These are phyloP conservation scores for Chloebia gouldiae DNA, from an alignment of 2,113 vertebrate species.

Conservation along the genomic window DNA sequence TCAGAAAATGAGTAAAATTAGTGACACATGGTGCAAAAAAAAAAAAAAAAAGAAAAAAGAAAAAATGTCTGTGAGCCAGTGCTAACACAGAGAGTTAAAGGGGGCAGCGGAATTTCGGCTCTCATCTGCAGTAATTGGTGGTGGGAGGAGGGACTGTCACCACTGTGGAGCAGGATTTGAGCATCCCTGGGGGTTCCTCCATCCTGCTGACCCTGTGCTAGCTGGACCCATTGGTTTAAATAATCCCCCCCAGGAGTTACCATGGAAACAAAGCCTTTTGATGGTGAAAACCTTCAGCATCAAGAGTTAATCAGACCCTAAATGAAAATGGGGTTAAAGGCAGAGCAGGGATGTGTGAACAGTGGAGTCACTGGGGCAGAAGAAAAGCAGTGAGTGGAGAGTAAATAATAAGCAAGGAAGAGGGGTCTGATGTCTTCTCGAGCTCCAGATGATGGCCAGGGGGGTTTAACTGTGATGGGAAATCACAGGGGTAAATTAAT, in stretches of 20 bases:
- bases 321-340: slow-evolving; percentile 30
- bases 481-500: not conserved
- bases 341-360: not conserved
- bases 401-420: slow-evolving; percentile 14
- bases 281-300: not conserved
- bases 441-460: not conserved
- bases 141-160: not conserved
- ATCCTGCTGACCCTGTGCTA: not conserved
- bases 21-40: slow-evolving; percentile 15
- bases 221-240: not conserved
- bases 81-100: not conserved
- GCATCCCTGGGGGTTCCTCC: slow-evolving; percentile 23
- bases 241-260: slow-evolving; percentile 14
- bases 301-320: slow-evolving; percentile 52
- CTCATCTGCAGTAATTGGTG: slow-evolving; percentile 7
- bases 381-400: not conserved
- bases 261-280: slow-evolving; percentile 40
- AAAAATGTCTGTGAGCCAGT: not conserved
- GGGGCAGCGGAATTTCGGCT: not conserved
- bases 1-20: slow-evolving; percentile 66
- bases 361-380: slow-evolving; percentile 25
- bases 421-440: not conserved
- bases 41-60: not conserved
- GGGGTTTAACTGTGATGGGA: not conserved
- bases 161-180: not conserved